Evolutionary conservation across 1,140 invertebrate genomes (phyloP), one percentile per base, ranked within the genome.

Genomic region (Chlorops oryzae): DNA sequence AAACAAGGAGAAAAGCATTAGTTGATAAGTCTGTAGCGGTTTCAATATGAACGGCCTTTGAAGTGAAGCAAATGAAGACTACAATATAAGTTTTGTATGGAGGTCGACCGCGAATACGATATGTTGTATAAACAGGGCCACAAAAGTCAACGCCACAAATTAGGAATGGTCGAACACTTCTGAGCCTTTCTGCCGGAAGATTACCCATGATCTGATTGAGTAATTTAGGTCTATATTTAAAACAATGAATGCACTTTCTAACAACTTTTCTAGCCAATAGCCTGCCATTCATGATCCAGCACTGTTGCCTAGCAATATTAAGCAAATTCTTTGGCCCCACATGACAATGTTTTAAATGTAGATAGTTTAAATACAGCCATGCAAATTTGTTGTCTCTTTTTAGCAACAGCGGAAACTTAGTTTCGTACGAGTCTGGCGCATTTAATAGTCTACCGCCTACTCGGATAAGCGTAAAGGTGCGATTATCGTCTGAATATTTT

Each of bases 21-120:
- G 63, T 60, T 12, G 46, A 49, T 4, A 72, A 44, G 24, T 58
- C 56, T 7, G 35, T 39, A 12, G 63, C 58, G 0, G 61, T 34
- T 46, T 72, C 69, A 12, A 72, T 37, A 37, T 70, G 61, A 10
- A 59, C 40, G 1, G 69, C 62, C 24, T 56, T 52, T 23, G 24
- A 28, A n/a, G 3, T 12, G 4, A 43, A 51, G 21, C 41, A 51
- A 17, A 44, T 25, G 38, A 44, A 51, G 22, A 51, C 17, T 13
- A 37, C 41, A 24, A 59, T 27, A 22, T 55, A 62, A 10, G 34
- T 42, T 41, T 54, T 54, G 17, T 42, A 52, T 5, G 47, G 42
- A 3, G 15, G 4, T 21, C 38, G 22, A 17, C 52, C 47, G 15
- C 41, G 34, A 24, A 45, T 50, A 23, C 47, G 20, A 25, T 45